Conservation (phyloP, 2,888 invertebrate genomes). For the Falcaria lacertinaria region DNA sequence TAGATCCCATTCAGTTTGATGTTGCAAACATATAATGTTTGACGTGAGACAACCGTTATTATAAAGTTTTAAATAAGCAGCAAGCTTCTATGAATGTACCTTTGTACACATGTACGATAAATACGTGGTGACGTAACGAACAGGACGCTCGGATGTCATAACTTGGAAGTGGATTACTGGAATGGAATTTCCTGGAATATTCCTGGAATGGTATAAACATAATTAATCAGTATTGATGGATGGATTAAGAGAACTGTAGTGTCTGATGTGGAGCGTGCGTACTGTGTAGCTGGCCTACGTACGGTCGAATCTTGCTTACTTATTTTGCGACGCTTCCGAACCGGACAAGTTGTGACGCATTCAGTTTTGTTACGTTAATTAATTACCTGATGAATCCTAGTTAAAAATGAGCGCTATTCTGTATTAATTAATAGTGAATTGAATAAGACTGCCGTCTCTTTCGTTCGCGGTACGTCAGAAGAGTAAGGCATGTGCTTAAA, state of each 20-base stretch:
- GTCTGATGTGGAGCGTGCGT: slow-evolving; percentile 16
- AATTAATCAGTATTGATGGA: slow-evolving; percentile 4
- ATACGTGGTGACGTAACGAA: neutral
- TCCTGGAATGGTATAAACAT: neutral
- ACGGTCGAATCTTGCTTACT: slow-evolving; percentile 30
- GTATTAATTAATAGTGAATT: neutral
- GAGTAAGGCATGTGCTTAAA: neutral
- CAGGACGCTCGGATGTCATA: too few relatives aligned
- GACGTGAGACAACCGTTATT: too few relatives aligned
- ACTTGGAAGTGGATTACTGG: too few relatives aligned
- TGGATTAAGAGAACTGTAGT: slow-evolving; percentile 10
- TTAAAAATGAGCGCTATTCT: neutral
- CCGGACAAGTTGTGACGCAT: slow-evolving; percentile 22
- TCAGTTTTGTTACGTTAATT: slow-evolving; percentile 8
- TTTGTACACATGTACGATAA: neutral
- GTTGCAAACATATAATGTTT: too few relatives aligned
- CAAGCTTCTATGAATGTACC: neutral
- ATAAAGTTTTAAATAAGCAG: neutral
- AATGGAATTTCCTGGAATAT: neutral
- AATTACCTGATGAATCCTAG: slow-evolving; percentile 9
- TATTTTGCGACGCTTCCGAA: slow-evolving; percentile 9
- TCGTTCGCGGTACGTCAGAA: neutral
- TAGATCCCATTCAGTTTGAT: too few relatives aligned
- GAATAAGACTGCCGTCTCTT: slow-evolving; percentile 7
- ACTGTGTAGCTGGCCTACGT: slow-evolving; percentile 45